Base-by-base conservation (phyloP, 1,140 invertebrate species). In the Nomia melanderi region DNA sequence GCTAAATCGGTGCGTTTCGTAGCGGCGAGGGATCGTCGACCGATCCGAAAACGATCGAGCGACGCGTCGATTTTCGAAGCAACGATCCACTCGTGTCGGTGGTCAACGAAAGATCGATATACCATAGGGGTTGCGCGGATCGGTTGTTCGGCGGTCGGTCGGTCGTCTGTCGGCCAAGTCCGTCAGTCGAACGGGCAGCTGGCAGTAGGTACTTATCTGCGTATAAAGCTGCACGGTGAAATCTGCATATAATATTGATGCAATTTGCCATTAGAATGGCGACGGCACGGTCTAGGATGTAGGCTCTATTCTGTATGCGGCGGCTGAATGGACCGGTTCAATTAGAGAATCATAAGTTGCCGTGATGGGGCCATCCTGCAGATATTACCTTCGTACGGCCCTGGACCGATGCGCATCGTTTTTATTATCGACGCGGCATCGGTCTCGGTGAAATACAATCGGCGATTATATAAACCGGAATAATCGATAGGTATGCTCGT, bases 341-440 rank as follows among this genome's bases (percentile, higher is more conserved):
- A 91, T 91, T 91, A 91, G 90, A 90, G 89, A 91, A 91, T 91
- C 90, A 87, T 90, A 91, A 90, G 88, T 91, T 88, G 89, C 79
- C 87, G 83, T 89, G 89, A 91, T 88, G 86, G 85, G 83, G 78
- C 86, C 85, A 88, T 88, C 86, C 86, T 87, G 85, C 87, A 73
- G 79, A 76, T 83, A 84, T 87, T 84, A 84, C 78, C 77, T 84
- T 83, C 75, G 72, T 77, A 86, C 76, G 76, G 77, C 80, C 76
- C 83, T 86, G 79, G 70, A 73, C 23, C 33, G 67, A 62, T 67
- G 41, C 59, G 54, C 71, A 25, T 54, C 78, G 69, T 78, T 83
- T 84, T 84, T 84, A 84, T 84, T 73, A 81, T 81, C 72, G 44
- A 29, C 81, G 53, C 9, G 53, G 44, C 44, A 57, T 75, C 72